A percentile compares a stretch with the other conserved stretches of the same genome.
Conservation (phyloP, 2,797 vertebrate genomes). For the Ispidina lecontei region DNA sequence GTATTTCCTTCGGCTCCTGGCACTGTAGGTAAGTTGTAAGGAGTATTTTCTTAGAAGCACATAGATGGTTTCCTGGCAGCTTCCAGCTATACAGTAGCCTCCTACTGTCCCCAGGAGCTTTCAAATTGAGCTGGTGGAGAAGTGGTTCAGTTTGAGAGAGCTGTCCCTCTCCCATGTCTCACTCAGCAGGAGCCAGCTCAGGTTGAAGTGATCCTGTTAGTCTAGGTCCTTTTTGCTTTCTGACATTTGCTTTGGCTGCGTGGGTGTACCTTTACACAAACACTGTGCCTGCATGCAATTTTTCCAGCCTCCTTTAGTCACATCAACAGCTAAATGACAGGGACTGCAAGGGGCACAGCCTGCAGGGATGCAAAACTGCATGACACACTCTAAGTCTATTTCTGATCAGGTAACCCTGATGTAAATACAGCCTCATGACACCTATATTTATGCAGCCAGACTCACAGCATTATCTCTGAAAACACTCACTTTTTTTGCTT, state of each 20-base stretch:
- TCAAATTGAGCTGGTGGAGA: not conserved
- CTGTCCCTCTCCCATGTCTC: not conserved
- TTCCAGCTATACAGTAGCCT: not conserved
- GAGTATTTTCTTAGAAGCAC: not conserved
- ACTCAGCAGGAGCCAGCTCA: not conserved
- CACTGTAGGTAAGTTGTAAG: not conserved
- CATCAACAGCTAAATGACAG: not conserved
- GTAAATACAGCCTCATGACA: not conserved
- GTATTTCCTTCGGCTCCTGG: not conserved
- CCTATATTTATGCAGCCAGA: not conserved
- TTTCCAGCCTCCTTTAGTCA: not conserved
- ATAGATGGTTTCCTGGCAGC: not conserved
- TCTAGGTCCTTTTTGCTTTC: not conserved
- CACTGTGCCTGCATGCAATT: not conserved
- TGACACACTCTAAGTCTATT: not conserved
- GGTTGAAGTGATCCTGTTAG: not conserved
- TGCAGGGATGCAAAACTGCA: not conserved
- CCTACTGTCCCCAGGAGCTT: not conserved
- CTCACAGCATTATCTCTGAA: not conserved
- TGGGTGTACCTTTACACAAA: not conserved
- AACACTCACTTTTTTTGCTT: not conserved
- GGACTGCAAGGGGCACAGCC: not conserved
- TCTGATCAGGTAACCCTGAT: not conserved
- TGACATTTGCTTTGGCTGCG: not conserved
- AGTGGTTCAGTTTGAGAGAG: rapidly evolving